Conservation (phyloP, 1,140 invertebrate species). For the Drosophila parabipectinata region DNA sequence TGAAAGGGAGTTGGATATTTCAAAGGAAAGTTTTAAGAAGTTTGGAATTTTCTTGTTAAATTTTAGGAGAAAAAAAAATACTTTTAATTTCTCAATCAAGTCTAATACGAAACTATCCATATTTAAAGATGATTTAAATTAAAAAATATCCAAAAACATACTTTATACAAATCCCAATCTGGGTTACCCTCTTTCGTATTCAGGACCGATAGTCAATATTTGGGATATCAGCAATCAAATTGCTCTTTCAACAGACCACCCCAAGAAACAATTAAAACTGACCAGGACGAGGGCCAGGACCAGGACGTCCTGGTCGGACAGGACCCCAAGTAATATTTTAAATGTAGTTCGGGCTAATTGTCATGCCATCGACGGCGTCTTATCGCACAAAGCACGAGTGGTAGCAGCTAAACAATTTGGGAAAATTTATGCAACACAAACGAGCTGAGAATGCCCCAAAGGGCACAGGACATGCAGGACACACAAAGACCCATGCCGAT, state of each 20-base stretch:
- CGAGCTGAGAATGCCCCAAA: conserved; percentile 29
- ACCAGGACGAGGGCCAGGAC: background rate
- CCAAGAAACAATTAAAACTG: conserved; percentile 71
- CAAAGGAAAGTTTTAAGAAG: background rate
- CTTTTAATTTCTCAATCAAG: background rate
- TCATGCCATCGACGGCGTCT: conserved; percentile 76
- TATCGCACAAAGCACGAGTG: conserved; percentile 40
- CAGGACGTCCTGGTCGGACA: conserved; percentile 1
- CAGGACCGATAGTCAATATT: conserved; percentile 36
- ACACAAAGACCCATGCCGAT: conserved; percentile 30
- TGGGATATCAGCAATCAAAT: conserved; percentile 61
- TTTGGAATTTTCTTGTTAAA: background rate
- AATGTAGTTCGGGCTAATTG: conserved; percentile 74
- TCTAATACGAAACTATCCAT: no score
- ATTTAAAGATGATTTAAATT: background rate
- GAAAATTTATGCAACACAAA: conserved; percentile 74
- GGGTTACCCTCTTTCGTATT: conserved; percentile 7
- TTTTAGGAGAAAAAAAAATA: background rate
- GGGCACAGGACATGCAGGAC: conserved; percentile 30
- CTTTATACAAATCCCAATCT: background rate
- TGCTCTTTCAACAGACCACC: conserved; percentile 54
- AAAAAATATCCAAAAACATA: background rate
- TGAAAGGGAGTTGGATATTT: background rate
- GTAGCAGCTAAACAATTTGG: conserved; percentile 66
- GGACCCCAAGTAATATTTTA: conserved; percentile 49